Evolutionary conservation across 2,113 vertebrate genomes (phyloP), one percentile per base, ranked within the genome.

Genomic region (Chlorodrepanis virens): DNA sequence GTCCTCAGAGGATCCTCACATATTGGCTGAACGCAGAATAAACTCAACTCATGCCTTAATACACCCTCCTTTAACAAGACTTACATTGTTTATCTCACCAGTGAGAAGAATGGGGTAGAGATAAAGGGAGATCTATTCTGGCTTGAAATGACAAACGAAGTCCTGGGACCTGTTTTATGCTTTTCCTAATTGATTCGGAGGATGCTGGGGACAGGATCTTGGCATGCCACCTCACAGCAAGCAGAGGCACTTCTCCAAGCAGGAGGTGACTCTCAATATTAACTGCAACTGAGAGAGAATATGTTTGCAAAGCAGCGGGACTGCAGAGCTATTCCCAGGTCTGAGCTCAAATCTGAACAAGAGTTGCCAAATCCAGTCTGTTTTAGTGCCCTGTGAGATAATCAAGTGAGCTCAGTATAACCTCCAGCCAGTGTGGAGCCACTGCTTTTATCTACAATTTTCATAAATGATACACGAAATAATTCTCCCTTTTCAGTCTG

Each of bases 251-350:
- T 59, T 68, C 78, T 78, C 69, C 40, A 89, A 76, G 80, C 53
- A 72, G 78, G 76, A 76, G 84, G 37, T 52, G 67, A 60, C 60
- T 94, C 52, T 64, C 8, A 0, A 19, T 57, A 79, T 84, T 79
- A 79, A 69, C 54, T 80, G 75, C 85, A 85, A 64, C 65, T 45
- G 65, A 84, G 82, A 72, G 44, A 82, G 87, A 75, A 4, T 39
- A 52, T 45, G 52, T 93, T 76, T 81, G 69, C 44, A 72, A 67
- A 95, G 81, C 87, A 93, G 90, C 84, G 90, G 87, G 87, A 65
- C 74, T 63, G 70, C 63, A 52, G 63, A 84, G 81, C 65, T 94
- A 96, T 96, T 87, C 70, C 89, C 71, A 72, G 76, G 63, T 72
- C 79, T 53, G 45, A 88, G 74, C 53, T 65, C 81, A 89, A 87